phyloP scores from a whole-genome alignment of 2,888 invertebrate genomes.

The Scaptomyza polygonia region DNA sequence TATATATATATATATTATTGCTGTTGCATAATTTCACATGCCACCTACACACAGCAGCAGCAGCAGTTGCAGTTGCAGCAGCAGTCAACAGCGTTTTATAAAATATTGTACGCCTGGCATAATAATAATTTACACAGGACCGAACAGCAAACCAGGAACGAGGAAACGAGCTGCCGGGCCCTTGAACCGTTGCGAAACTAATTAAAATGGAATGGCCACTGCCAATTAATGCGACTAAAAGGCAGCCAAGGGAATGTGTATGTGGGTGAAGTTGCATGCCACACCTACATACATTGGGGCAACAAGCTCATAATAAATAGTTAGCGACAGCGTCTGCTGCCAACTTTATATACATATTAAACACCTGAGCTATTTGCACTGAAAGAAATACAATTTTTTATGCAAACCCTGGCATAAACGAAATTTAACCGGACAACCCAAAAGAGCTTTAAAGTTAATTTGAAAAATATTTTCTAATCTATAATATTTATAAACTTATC shows the following conservation, averaged over 20 bases:
- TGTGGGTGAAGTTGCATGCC: constrained; percentile 8
- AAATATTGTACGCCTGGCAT: constrained; percentile 66
- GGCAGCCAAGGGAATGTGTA: constrained; percentile 14
- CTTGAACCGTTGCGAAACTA: constrained; percentile 76
- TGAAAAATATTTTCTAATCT: too few species aligned
- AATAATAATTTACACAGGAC: constrained; percentile 73
- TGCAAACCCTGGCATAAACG: too few species aligned
- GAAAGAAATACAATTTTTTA: not conserved
- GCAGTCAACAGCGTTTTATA: constrained; percentile 57
- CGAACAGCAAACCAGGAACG: constrained; percentile 23
- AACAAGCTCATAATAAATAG: constrained; percentile 46
- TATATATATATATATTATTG: constrained; percentile 34
- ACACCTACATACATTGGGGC: constrained; percentile 29
- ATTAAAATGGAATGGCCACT: constrained; percentile 76
- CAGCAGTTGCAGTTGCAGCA: constrained; percentile 2
- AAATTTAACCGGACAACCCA: too few species aligned
- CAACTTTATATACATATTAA: not conserved
- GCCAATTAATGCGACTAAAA: constrained; percentile 74
- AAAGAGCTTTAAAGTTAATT: too few species aligned
- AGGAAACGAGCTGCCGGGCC: constrained; percentile 48
- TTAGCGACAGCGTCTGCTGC: constrained; percentile 11
- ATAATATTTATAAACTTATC: too few species aligned
- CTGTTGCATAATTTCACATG: constrained; percentile 66
- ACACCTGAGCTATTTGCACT: constrained; percentile 48
- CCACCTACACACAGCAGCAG: constrained; percentile 13